Base-by-base conservation (phyloP, 2,113 vertebrate species). In the Apeltes quadracus region DNA sequence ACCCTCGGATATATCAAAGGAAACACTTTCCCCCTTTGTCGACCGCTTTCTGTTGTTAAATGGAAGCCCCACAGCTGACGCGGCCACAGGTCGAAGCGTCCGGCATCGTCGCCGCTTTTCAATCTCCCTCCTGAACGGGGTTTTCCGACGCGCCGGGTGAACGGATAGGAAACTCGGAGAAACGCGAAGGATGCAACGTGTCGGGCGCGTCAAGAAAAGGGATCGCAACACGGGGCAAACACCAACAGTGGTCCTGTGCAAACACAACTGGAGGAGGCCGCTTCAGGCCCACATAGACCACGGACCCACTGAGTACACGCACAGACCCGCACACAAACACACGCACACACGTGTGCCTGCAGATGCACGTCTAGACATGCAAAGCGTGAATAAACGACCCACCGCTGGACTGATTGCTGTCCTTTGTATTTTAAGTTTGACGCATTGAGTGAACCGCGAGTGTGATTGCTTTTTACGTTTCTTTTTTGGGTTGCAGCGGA, bases 241-340 rank as follows among this genome's bases (percentile, higher is more conserved):
- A 89, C 27, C 84, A 71, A 41, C 85, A 91, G 90, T 94, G 95
- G 95, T 94, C 90, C 92, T 95, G 86, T 91, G 93, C 93, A 95
- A 96, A 95, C 88, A 94, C 55, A 78, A 69, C 81, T 84, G 80
- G 84, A 92, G 93, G 92, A 85, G 80, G 84, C 89, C 78, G 92
- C 84, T 93, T 82, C 79, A 82, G 82, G 82, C 83, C 86, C 72
- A 84, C 76, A 51, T 62, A 79, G 81, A 81, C 81, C 76, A 53
- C 18, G 20, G 67, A 74, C 72, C 82, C 64, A 51, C 71, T 81
- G 59, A 83, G 80, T 59, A 85, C 62, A 65, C 84, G 27, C 39
- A 59, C 46, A 43, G 12, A 55, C 54, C 29, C 54, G 34, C 25
- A 29, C 65, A 64, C 63, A 58, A 55, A 59, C 61, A 55, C 59